These are phyloP conservation scores for Chrysodeixis includens DNA, from an alignment of 2,888 invertebrate species.

Conservation along the genomic window DNA sequence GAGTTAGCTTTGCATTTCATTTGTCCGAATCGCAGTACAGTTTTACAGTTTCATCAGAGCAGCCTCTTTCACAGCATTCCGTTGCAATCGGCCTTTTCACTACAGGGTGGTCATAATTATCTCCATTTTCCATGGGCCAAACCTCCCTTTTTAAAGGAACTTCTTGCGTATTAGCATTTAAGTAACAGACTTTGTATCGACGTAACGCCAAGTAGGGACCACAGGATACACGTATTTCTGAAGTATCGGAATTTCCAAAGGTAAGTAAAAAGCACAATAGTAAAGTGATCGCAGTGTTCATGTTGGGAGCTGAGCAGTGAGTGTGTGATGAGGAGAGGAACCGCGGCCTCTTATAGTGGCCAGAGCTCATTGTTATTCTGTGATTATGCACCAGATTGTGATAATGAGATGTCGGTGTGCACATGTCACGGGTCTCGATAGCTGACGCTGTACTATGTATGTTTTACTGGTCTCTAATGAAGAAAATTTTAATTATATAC, in stretches of 20 bases:
- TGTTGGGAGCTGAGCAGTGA: slow-evolving; percentile 11
- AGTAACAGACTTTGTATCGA: slow-evolving; percentile 31
- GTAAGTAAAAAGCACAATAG: slow-evolving; percentile 18
- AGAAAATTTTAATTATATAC: background rate
- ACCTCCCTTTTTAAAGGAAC: background rate
- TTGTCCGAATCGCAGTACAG: slow-evolving; percentile 42
- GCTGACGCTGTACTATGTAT: slow-evolving; percentile 50
- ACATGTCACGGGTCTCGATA: slow-evolving; percentile 29
- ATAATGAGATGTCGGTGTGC: slow-evolving; percentile 44
- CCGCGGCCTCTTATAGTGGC: slow-evolving; percentile 51
- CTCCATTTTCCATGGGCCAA: background rate
- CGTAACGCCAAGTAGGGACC: slow-evolving; percentile 54
- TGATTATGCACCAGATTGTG: slow-evolving; percentile 31
- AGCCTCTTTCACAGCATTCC: slow-evolving; percentile 67
- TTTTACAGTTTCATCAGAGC: slow-evolving; percentile 60
- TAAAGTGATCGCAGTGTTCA: slow-evolving; percentile 38
- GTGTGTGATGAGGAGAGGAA: slow-evolving; percentile 12
- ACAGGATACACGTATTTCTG: background rate
- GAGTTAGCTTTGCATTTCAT: background rate
- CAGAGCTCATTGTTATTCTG: slow-evolving; percentile 60
- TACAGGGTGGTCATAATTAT: background rate
- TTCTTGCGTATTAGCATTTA: background rate
- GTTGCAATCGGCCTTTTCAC: slow-evolving; percentile 42
- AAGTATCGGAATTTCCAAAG: slow-evolving; percentile 13
- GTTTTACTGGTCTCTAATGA: slow-evolving; percentile 10